Percentiles rank a stretch among this genome's conserved stretches.
Conservation (phyloP, 2,888 invertebrate genomes). For the Caenorhabditis sinica region DNA sequence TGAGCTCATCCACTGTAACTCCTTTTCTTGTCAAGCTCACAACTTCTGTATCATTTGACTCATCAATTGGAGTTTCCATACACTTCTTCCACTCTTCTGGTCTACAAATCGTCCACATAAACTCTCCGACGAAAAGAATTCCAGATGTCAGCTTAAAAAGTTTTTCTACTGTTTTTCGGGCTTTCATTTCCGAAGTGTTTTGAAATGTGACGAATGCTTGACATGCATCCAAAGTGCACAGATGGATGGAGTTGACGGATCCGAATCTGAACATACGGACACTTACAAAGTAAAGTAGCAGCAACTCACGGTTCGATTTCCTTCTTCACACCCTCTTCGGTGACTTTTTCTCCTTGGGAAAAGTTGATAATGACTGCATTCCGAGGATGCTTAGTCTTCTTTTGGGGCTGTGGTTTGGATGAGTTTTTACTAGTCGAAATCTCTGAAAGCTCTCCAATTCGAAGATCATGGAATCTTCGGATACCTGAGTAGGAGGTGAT, state of each 20-base stretch:
- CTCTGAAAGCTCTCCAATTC: not conserved
- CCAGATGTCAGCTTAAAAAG: slow-evolving; percentile 39
- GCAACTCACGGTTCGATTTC: slow-evolving; percentile 25
- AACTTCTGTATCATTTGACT: not conserved
- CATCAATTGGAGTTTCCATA: slow-evolving; percentile 1
- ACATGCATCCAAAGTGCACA: slow-evolving; percentile 53
- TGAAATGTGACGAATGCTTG: slow-evolving; percentile 52
- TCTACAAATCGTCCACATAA: slow-evolving; percentile 38
- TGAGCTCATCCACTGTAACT: slow-evolving; percentile 40
- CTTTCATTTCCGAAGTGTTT: slow-evolving; percentile 10
- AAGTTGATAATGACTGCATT: slow-evolving; percentile 53
- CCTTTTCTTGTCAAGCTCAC: not conserved
- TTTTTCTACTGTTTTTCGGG: not conserved
- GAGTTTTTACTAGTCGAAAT: slow-evolving; percentile 21
- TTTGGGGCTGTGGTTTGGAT: not conserved
- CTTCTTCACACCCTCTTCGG: slow-evolving; percentile 28
- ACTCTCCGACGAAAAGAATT: slow-evolving; percentile 18
- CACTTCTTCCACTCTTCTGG: slow-evolving; percentile 42
- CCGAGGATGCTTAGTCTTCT: slow-evolving; percentile 18
- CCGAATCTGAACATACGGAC: slow-evolving; percentile 36
- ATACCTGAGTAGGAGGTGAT: slow-evolving; percentile 40
- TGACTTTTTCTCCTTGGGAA: slow-evolving; percentile 21
- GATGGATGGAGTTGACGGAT: slow-evolving; percentile 9
- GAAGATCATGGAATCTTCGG: not conserved
- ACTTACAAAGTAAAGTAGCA: not conserved